A percentile compares a stretch with the other conserved stretches of the same genome.
Evolutionary conservation across 2,113 vertebrate species (phyloP).

Genomic region (Acanthochromis polyacanthus): DNA sequence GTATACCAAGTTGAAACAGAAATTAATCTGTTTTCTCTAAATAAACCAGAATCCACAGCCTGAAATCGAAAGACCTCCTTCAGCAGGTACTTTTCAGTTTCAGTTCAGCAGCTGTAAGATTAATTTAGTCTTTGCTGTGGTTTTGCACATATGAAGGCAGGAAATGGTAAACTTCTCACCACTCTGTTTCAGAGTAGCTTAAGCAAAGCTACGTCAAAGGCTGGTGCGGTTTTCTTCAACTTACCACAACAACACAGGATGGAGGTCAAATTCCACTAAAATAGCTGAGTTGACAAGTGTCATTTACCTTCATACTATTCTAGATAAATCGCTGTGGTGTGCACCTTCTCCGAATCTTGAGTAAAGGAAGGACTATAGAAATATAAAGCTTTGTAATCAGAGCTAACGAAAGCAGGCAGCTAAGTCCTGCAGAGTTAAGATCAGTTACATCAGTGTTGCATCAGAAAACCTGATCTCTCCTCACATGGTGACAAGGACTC

Average conservation of each 20-base stretch:
- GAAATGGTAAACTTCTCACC: conserved; percentile 43
- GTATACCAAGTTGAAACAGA: not conserved
- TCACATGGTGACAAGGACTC: conserved; percentile 1
- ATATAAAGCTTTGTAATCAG: not conserved
- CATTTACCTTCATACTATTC: not conserved
- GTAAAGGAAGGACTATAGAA: not conserved
- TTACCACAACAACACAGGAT: conserved; percentile 24
- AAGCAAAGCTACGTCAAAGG: conserved; percentile 37
- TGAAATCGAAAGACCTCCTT: conserved; percentile 39
- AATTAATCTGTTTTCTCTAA: not conserved
- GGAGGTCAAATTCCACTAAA: not conserved
- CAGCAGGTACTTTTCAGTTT: conserved; percentile 54
- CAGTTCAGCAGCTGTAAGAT: conserved; percentile 58
- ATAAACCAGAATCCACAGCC: conserved; percentile 14
- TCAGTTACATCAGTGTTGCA: conserved; percentile 18
- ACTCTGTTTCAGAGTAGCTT: conserved; percentile 5
- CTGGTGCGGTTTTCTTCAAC: conserved; percentile 34
- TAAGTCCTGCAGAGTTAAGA: conserved; percentile 18
- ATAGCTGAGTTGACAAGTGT: not conserved
- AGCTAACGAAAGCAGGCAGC: not conserved
- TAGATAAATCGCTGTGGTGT: not conserved
- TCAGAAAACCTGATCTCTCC: conserved; percentile 53
- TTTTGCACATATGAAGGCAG: conserved; percentile 22
- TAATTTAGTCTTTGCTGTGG: conserved; percentile 49
- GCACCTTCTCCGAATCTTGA: not conserved